phyloP scores from a whole-genome alignment of 2,113 vertebrate genomes.

The Mus spicilegus region DNA sequence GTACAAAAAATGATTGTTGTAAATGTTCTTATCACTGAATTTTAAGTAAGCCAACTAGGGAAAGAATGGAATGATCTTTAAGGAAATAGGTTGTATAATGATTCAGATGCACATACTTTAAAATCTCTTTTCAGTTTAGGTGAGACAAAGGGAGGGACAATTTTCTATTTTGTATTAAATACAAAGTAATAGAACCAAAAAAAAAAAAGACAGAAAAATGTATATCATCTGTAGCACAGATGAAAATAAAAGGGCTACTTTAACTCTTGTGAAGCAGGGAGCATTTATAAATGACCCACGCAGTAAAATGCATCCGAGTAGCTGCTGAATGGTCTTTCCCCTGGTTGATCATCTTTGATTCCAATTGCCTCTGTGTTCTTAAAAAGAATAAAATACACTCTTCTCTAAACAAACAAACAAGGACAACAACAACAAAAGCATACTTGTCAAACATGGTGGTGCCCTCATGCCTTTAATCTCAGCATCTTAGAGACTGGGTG shows the following conservation, averaged over 20 bases:
- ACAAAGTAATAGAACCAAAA: background rate
- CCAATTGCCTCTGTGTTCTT: background rate
- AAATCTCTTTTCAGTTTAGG: constrained; percentile 22
- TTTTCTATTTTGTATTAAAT: background rate
- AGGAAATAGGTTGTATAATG: constrained; percentile 31
- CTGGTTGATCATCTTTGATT: background rate
- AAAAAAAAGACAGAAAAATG: background rate
- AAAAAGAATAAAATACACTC: constrained; percentile 52
- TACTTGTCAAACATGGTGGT: background rate
- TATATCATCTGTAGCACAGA: background rate
- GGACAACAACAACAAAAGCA: background rate
- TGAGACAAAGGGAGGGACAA: background rate
- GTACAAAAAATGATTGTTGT: constrained; percentile 23
- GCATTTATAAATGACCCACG: background rate
- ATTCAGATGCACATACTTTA: constrained; percentile 34
- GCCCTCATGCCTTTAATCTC: background rate
- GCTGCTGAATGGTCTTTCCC: background rate
- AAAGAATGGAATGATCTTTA: constrained; percentile 24
- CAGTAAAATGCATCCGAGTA: background rate
- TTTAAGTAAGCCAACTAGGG: constrained; percentile 52
- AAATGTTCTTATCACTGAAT: constrained; percentile 11
- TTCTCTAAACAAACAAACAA: constrained; percentile 14
- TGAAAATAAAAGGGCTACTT: background rate
- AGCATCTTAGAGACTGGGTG: background rate
- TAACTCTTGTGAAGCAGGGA: background rate